Conservation (phyloP, 1,140 invertebrate species). For the Bombus impatiens region DNA sequence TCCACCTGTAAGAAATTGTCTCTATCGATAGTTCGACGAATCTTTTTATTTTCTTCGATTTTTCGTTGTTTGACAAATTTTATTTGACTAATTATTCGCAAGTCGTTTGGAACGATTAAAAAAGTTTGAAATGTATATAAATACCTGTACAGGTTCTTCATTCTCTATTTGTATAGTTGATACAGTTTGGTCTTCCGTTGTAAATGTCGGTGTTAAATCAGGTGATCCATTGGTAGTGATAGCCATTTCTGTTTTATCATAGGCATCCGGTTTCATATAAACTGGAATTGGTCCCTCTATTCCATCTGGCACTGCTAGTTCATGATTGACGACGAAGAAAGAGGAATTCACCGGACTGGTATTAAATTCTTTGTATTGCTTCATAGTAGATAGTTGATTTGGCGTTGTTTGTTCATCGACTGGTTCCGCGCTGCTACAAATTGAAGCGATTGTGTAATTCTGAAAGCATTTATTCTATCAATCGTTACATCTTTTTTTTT, state of each 20-base stretch:
- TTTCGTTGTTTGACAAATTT: too few relatives aligned
- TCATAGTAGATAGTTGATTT: slow-evolving; percentile 62
- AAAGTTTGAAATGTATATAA: neutral
- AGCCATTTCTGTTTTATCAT: slow-evolving; percentile 5
- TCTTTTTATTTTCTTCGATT: neutral
- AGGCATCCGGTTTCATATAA: slow-evolving; percentile 78
- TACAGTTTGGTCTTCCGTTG: neutral
- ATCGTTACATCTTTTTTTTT: neutral
- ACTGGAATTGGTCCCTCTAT: slow-evolving; percentile 83
- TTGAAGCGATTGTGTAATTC: slow-evolving; percentile 72
- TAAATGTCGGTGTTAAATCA: neutral
- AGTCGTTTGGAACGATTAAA: neutral
- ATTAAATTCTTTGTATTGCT: neutral
- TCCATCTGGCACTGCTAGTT: slow-evolving; percentile 84
- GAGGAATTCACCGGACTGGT: slow-evolving; percentile 56
- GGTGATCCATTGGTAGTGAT: neutral
- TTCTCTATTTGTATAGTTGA: neutral
- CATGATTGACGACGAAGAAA: slow-evolving; percentile 82
- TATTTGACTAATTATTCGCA: neutral
- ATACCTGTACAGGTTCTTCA: neutral
- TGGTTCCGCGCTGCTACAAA: slow-evolving; percentile 73
- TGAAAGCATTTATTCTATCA: slow-evolving; percentile 54
- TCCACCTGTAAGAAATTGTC: neutral
- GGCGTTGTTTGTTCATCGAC: slow-evolving; percentile 61
- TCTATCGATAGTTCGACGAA: neutral